These are phyloP conservation scores for Pogona vitticeps DNA, from an alignment of 2,113 vertebrate genomes.

Conservation along the genomic window DNA sequence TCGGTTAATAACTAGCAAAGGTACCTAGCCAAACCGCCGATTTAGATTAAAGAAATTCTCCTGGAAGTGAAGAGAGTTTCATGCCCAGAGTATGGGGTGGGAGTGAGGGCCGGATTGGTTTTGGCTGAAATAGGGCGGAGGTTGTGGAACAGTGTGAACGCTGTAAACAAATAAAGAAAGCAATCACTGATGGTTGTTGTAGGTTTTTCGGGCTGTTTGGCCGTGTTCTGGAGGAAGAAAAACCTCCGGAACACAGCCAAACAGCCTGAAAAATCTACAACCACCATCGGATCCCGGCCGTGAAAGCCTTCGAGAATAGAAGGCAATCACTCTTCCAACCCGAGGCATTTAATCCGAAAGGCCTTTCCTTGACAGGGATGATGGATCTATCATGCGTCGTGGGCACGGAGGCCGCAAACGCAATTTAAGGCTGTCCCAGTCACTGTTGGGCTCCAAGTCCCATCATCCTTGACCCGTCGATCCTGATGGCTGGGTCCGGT, in stretches of 20 bases:
- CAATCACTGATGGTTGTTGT: too few species aligned
- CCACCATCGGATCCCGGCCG: too few species aligned
- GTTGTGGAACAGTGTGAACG: background rate
- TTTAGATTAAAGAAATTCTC: background rate
- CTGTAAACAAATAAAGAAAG: background rate
- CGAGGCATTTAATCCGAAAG: background rate
- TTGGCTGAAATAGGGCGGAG: background rate
- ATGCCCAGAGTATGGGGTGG: background rate
- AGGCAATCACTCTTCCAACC: background rate
- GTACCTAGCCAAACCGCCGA: too few species aligned
- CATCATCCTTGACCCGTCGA: background rate
- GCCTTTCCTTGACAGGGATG: background rate
- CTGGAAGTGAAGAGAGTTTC: background rate
- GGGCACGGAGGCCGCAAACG: background rate
- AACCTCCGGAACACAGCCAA: too few species aligned
- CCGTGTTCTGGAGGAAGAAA: too few species aligned
- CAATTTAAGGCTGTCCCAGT: background rate
- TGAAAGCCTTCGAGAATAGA: too few species aligned
- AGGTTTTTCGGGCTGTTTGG: too few species aligned
- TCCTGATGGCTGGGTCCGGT: background rate
- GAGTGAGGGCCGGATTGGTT: background rate
- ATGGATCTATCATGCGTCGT: background rate
- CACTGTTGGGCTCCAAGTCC: background rate
- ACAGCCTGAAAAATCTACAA: too few species aligned
- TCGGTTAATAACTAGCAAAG: background rate